phyloP scores from a whole-genome alignment of 2,888 invertebrate genomes.

The Melieria omissa region DNA sequence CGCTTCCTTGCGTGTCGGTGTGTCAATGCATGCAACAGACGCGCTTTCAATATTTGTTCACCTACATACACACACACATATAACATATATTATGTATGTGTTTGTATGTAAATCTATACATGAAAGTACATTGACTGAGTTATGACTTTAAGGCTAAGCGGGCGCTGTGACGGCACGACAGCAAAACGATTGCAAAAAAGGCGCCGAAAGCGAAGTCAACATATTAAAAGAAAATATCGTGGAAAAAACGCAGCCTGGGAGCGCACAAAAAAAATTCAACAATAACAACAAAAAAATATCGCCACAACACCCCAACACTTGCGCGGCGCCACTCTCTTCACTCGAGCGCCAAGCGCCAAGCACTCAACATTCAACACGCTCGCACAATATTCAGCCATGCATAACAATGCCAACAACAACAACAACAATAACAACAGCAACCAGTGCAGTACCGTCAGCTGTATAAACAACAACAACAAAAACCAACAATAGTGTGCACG shows the following conservation, averaged over 20 bases:
- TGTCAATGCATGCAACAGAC: neutral
- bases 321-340: constrained; percentile 7
- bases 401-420: neutral
- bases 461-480: constrained; percentile 12
- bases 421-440: too few relatives aligned
- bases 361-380: neutral
- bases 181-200: constrained; percentile 15
- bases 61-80: constrained; percentile 11
- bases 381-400: too few relatives aligned
- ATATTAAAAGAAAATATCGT: constrained; percentile 35
- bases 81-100: constrained; percentile 1
- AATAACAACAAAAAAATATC: too few relatives aligned
- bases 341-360: too few relatives aligned
- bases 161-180: constrained; percentile 31
- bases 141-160: constrained; percentile 42
- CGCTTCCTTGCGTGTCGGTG: neutral
- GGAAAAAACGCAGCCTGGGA: too few relatives aligned
- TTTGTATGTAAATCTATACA: constrained; percentile 12
- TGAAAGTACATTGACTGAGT: constrained; percentile 39
- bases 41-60: constrained; percentile 7
- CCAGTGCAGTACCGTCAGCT: too few relatives aligned
- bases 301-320: constrained; percentile 6
- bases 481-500: constrained; percentile 20
- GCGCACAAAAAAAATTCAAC: too few relatives aligned
- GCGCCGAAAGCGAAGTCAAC: constrained; percentile 41